Conservation (phyloP, 2,113 vertebrate species). For the Phodopus roborovskii region DNA sequence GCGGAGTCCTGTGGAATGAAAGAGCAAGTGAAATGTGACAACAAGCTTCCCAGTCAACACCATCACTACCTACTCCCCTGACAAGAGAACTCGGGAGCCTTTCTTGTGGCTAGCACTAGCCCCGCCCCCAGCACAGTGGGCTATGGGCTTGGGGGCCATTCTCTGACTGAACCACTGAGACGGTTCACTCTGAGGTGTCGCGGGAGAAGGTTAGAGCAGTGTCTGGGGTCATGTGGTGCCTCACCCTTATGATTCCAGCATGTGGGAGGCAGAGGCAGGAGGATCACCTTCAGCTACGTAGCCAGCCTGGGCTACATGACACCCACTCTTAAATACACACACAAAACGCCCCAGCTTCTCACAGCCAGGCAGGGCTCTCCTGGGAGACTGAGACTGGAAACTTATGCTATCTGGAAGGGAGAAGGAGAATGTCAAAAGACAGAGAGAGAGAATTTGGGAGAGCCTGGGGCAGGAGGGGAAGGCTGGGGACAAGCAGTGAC, state of each 20-base stretch:
- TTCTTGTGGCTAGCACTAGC: background rate
- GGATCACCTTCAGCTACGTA: background rate
- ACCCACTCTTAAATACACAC: background rate
- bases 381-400: background rate
- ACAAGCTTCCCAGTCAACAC: no score
- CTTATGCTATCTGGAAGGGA: background rate
- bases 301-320: background rate
- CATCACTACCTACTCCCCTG: background rate
- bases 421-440: background rate
- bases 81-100: background rate
- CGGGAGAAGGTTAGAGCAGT: background rate
- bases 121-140: no score
- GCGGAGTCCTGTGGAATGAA: background rate
- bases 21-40: background rate
- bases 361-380: background rate
- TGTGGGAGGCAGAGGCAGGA: background rate
- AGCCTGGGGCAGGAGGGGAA: no score
- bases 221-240: background rate
- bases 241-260: background rate
- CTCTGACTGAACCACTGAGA: no score
- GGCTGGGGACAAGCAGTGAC: background rate
- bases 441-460: background rate
- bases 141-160: background rate
- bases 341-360: background rate
- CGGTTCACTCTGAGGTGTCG: fast-evolving